Percentiles rank a stretch among this genome's conserved stretches.
Conservation (phyloP, 1,140 invertebrate species). For the Cyclargus thomasi region DNA sequence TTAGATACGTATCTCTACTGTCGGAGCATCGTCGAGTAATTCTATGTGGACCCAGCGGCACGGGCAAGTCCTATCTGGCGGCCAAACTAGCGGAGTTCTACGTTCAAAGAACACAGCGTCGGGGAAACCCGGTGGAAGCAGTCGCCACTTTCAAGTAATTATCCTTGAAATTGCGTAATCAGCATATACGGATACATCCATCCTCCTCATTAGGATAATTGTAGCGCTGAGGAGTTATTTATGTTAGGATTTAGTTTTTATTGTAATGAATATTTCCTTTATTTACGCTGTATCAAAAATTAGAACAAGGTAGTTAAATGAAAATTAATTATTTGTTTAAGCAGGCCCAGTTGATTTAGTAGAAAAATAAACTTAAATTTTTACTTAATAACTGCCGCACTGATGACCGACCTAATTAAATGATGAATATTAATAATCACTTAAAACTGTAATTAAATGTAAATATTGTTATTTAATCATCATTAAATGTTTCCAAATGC, state of each 20-base stretch:
- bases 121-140: conserved; percentile 83
- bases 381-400: no score
- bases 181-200: conserved; percentile 8
- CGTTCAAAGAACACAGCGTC: conserved; percentile 78
- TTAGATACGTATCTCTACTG: conserved; percentile 87
- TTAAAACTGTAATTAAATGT: no score
- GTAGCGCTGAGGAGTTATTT: background rate
- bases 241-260: background rate
- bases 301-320: background rate
- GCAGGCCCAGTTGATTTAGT: no score
- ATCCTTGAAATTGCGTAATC: conserved; percentile 37
- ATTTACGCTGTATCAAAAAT: background rate
- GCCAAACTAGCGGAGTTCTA: conserved; percentile 96
- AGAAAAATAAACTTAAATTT: no score
- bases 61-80: conserved; percentile 97
- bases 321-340: background rate
- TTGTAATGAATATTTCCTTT: conserved; percentile 3
- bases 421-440: no score
- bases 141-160: conserved; percentile 89
- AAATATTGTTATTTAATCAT: no score
- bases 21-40: conserved; percentile 95
- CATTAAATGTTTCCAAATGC: no score
- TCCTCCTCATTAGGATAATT: background rate
- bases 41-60: conserved; percentile 96
- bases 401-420: no score